Evolutionary conservation across 2,113 vertebrate species (phyloP).

Genomic region (Toxostoma redivivum): DNA sequence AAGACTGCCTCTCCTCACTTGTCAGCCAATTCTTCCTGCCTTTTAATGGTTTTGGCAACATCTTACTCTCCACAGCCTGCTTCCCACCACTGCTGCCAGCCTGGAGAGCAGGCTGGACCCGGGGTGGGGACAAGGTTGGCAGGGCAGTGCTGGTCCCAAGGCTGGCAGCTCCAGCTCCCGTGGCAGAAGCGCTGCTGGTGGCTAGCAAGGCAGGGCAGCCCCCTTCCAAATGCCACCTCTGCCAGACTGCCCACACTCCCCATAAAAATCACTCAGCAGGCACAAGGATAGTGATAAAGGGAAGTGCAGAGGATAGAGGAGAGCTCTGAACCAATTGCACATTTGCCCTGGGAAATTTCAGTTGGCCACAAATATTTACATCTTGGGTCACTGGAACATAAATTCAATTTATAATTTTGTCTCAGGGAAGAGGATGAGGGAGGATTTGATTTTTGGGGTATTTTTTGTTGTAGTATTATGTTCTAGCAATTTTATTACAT

Average conservation of each 20-base stretch:
- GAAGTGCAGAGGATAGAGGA: neutral
- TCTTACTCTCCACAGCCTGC: neutral
- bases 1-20: conserved; percentile 6
- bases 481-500: neutral
- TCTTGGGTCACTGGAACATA: neutral
- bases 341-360: neutral
- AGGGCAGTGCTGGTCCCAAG: neutral
- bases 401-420: neutral
- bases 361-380: neutral
- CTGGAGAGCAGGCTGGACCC: neutral
- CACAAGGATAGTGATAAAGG: neutral
- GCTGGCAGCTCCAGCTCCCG: neutral
- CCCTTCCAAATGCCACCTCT: neutral
- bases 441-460: neutral
- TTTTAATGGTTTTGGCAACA: conserved; percentile 27
- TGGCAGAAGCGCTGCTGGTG: neutral
- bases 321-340: neutral
- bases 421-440: neutral
- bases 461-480: neutral
- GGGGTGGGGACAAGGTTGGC: neutral
- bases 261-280: accelerated
- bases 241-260: neutral
- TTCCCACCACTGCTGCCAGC: conserved; percentile 30
- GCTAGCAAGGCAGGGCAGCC: neutral
- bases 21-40: conserved; percentile 26